Evolutionary conservation across 2,113 vertebrate genomes (phyloP).

Genomic region (Hucho hucho): DNA sequence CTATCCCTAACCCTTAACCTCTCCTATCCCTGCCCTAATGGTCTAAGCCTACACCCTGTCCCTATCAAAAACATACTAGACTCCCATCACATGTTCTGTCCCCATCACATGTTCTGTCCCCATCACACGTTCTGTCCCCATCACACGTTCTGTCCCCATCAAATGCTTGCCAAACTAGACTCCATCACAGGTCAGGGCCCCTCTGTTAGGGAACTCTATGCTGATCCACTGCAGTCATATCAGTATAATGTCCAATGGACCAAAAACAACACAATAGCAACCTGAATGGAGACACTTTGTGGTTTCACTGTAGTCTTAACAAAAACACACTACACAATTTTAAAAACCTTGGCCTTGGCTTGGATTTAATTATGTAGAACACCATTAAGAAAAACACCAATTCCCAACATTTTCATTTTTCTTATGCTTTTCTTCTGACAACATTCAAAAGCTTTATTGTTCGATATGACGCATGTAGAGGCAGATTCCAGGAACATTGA

Average conservation of each 20-base stretch:
- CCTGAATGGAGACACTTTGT: not conserved
- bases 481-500: constrained; percentile 41
- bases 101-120: not conserved
- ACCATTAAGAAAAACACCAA: not conserved
- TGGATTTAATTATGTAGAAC: constrained; percentile 27
- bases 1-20: not conserved
- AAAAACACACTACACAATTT: not conserved
- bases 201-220: not conserved
- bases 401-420: not conserved
- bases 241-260: not conserved
- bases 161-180: not conserved
- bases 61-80: not conserved
- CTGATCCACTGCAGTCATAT: not conserved
- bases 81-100: not conserved
- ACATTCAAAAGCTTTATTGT: constrained; percentile 51
- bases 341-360: constrained; percentile 10
- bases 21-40: too few species aligned
- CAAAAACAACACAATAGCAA: not conserved
- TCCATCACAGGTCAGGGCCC: not conserved
- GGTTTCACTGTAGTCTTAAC: constrained; percentile 16
- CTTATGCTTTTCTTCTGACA: constrained; percentile 14
- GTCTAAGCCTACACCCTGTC: not conserved
- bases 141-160: not conserved
- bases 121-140: not conserved
- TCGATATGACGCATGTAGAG: not conserved